Base-by-base conservation (phyloP, 2,888 invertebrate species). In the Netelia fuscicornis region DNA sequence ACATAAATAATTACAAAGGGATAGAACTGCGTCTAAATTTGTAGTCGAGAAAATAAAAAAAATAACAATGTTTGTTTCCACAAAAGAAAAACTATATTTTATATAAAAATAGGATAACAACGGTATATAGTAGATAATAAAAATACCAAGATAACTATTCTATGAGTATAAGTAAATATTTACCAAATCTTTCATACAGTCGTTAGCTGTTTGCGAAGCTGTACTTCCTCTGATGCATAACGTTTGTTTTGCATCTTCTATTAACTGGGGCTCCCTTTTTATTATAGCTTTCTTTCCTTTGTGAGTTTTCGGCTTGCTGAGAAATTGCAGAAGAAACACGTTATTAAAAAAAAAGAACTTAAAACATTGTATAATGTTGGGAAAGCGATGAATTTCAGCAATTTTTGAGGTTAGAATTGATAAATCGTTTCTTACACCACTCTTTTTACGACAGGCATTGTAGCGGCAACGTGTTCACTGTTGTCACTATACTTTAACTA, bases 181-280 rank as follows among this genome's bases (percentile, higher is more conserved):
- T 93, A 96, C 96, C 92, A 99, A 94, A 94, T 99, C 98, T 94
- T 98, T 98, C 91, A 99, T 94, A 54, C 97, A 95, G 84, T 96
- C 95, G 79, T 96, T 95, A 0, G 96, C 95, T 60, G 95, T 95
- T 65, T 97, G 96, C 83, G 97, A 96, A 90, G 97, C 95, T 91
- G 97, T 98, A 1, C 97, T 96, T 23, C 98, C 99, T 93, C 97
- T 97, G 42, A 99, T 95, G 91, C 98, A 97, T 86, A 99, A 93
- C 65, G 97, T 96, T 90, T 96, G 96, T 92, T 99, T 99, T 0
- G 97, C 95, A 89, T 97, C 97, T 95, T 99, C 99, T 83, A 97
- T 95, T 0, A 98, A 94, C 93, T 99, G 98, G 0, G 99, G 97
- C 91, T 97, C 98, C 88, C 96, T 96, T 11, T 96, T 96, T 75